phyloP scores from a whole-genome alignment of 2,797 vertebrate species.

The Myiotriccus ornatus region DNA sequence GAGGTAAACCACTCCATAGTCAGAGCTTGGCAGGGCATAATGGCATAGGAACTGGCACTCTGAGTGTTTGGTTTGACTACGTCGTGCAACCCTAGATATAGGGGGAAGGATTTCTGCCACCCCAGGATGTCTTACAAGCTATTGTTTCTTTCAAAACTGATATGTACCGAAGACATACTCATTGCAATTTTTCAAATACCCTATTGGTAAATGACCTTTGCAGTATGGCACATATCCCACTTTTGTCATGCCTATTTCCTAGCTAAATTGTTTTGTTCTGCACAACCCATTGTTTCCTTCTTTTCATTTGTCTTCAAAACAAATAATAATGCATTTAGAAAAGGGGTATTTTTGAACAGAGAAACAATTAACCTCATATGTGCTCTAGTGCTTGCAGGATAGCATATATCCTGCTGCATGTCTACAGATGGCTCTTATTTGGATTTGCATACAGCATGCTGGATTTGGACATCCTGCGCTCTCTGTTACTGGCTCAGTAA shows the following conservation, averaged over 20 bases:
- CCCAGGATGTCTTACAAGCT: neutral
- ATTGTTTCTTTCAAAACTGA: constrained; percentile 18
- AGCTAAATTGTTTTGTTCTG: constrained; percentile 64
- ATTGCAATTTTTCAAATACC: constrained; percentile 53
- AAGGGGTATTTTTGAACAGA: constrained; percentile 57
- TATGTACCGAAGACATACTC: neutral
- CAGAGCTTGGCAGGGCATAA: neutral
- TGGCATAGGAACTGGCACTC: neutral
- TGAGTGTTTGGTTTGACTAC: constrained; percentile 44
- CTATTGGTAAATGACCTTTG: constrained; percentile 59
- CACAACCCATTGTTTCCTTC: constrained; percentile 48
- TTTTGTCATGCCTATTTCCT: constrained; percentile 61
- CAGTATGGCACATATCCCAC: constrained; percentile 21
- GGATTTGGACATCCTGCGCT: neutral
- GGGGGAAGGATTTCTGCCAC: neutral
- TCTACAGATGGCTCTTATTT: constrained; percentile 64
- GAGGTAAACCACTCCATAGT: neutral
- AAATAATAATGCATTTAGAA: constrained; percentile 50
- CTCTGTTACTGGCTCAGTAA: neutral
- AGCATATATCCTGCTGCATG: constrained; percentile 3
- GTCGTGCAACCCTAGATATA: neutral
- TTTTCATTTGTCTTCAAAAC: constrained; percentile 63
- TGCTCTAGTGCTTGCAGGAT: constrained; percentile 5
- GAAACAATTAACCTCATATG: constrained; percentile 46
- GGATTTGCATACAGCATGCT: neutral